Evolutionary conservation across 2,113 vertebrate genomes (phyloP).

Genomic region (Saguinus midas): DNA sequence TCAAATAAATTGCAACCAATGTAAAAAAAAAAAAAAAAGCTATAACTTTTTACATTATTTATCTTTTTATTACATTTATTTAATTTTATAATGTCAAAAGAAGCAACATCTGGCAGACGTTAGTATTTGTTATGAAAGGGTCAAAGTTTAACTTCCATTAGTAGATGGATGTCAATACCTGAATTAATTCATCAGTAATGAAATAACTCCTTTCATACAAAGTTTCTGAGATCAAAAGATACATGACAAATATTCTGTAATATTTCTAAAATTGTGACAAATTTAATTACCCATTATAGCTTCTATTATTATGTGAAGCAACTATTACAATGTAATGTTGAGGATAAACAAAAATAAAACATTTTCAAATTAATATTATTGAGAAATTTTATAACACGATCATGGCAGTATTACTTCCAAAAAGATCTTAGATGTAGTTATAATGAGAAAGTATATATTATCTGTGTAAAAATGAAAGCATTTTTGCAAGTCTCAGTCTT

Average conservation of each 20-base stretch:
- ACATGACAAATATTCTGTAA: background rate
- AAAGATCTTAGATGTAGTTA: background rate
- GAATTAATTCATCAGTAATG: background rate
- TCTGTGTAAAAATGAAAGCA: background rate
- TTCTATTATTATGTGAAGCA: background rate
- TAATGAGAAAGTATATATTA: background rate
- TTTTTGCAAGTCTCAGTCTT: background rate
- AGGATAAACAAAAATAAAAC: background rate
- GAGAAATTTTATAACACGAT: background rate
- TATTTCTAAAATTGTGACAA: too few species aligned
- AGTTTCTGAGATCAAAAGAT: background rate
- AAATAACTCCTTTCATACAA: background rate
- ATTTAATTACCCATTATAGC: too few species aligned
- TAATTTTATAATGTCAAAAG: background rate
- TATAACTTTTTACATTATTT: background rate
- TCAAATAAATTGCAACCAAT: background rate
- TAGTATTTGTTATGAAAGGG: background rate
- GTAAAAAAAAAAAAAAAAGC: background rate
- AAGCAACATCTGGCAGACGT: background rate
- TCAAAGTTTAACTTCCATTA: background rate
- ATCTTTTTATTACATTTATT: background rate
- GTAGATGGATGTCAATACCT: background rate
- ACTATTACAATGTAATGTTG: background rate
- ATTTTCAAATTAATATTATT: background rate
- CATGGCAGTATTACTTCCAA: background rate